These are phyloP conservation scores for Mus spretus DNA, from an alignment of 2,797 vertebrate genomes.

Conservation along the genomic window DNA sequence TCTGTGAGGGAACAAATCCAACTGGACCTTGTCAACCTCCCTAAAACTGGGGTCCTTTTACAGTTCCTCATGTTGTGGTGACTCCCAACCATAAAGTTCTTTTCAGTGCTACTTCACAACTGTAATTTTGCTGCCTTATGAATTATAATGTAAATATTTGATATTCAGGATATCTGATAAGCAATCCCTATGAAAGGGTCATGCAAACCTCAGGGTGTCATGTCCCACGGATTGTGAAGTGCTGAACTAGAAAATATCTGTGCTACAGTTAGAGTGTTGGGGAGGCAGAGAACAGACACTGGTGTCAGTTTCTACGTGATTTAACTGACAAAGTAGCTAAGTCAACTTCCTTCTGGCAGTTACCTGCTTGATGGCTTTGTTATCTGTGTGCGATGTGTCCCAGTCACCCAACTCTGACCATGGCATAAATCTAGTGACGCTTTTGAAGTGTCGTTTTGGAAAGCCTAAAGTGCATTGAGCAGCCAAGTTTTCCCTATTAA, in stretches of 20 bases:
- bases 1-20: not conserved
- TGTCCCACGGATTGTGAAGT: not conserved
- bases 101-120: not conserved
- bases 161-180: not conserved
- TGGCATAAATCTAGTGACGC: constrained; percentile 69
- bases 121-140: not conserved
- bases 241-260: not conserved
- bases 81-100: not conserved
- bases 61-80: too few relatives aligned
- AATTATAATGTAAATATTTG: too few relatives aligned
- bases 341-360: constrained; percentile 24
- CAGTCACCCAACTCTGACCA: constrained; percentile 65
- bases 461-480: not conserved
- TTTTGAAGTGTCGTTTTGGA: constrained; percentile 61
- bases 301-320: not conserved
- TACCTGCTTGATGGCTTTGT: constrained; percentile 53
- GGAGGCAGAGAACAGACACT: not conserved
- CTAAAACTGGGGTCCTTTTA: not conserved
- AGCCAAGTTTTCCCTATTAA: not conserved
- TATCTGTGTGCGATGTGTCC: constrained; percentile 26
- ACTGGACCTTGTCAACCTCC: not conserved
- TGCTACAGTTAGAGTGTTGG: not conserved
- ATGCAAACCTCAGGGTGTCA: not conserved
- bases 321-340: constrained; percentile 14
- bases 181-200: not conserved